Base-by-base conservation (phyloP, 2,113 vertebrate species). In the Lepus europaeus region DNA sequence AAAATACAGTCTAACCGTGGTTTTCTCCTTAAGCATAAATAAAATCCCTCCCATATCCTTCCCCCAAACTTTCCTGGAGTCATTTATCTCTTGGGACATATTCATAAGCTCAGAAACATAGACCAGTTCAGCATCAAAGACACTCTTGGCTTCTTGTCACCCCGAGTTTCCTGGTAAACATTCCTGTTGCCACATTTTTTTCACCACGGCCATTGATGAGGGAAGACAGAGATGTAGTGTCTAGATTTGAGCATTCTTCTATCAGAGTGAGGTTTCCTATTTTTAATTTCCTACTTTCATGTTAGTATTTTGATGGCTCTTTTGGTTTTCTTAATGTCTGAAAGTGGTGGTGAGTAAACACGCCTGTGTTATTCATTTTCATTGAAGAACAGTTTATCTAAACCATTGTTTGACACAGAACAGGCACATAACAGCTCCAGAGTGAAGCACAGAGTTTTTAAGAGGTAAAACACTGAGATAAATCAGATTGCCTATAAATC, bases 331-430 rank as follows among this genome's bases (percentile, higher is more conserved):
- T 77, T 81, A 84, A 87, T 87, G 53, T 91, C 53, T 81, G 72
- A 74, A 93, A 77, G 63, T 61, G 63, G 96, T 83, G 59, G 83
- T 96, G 84, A 96, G 69, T 91, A 95, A 95, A 96, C 73, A 95
- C 39, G 36, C 53, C 63, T 78, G 53, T 84, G 74, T 36, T 95
- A 94, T 91, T 93, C 49, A 94, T 93, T 97, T 94, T 89, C 80
- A 87, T 17, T n/a, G 82, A 96, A 95, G 79, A 94, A 78, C 84
- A 69, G 89, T 96, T 93, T 86, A 94, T 91, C 78, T 90, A 92
- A 79, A 31, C 92, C 70, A 87, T 66, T 91, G 72, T 92, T 97
- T 94, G 95, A 94, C 72, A 93, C 31, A 93, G 76, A 95, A 91
- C 87, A 94, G 89, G 63, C 78, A 87, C 29, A 69, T 82, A 94